Evolutionary conservation across 2,888 invertebrate genomes (phyloP).

Genomic region (Coremacera marginata): DNA sequence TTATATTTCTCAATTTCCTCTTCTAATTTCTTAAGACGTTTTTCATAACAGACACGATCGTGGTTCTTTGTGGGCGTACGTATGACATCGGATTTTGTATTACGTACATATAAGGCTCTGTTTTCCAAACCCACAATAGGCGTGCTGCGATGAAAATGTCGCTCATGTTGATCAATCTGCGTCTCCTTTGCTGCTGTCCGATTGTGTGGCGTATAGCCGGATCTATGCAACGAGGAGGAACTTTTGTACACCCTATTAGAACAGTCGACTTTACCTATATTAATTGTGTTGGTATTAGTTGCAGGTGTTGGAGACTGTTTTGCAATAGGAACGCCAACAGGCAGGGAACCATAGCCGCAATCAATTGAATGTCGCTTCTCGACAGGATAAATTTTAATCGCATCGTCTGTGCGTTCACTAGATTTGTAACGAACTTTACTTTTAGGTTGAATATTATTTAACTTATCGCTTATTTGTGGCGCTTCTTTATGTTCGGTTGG

Average conservation of each 20-base stretch:
- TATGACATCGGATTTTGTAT: conserved; percentile 49
- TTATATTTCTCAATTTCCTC: conserved; percentile 61
- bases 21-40: conserved; percentile 56
- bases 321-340: background rate
- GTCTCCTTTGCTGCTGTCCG: background rate
- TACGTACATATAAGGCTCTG: conserved; percentile 40
- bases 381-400: conserved; percentile 22
- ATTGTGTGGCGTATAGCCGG: conserved; percentile 23
- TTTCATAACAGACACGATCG: conserved; percentile 55
- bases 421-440: conserved; percentile 27
- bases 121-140: conserved; percentile 21
- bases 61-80: conserved; percentile 37
- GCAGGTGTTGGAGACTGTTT: conserved; percentile 12
- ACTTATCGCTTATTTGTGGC: background rate
- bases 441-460: background rate
- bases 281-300: background rate
- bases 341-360: conserved; percentile 44
- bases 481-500: background rate
- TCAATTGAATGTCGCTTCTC: conserved; percentile 56
- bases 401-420: conserved; percentile 25
- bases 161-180: conserved; percentile 28
- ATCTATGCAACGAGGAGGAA: conserved; percentile 45
- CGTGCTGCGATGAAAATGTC: conserved; percentile 27
- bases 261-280: conserved; percentile 35
- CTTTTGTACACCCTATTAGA: conserved; percentile 44